phyloP scores from a whole-genome alignment of 2,888 invertebrate genomes.

The Zygothrica quintamaculata region DNA sequence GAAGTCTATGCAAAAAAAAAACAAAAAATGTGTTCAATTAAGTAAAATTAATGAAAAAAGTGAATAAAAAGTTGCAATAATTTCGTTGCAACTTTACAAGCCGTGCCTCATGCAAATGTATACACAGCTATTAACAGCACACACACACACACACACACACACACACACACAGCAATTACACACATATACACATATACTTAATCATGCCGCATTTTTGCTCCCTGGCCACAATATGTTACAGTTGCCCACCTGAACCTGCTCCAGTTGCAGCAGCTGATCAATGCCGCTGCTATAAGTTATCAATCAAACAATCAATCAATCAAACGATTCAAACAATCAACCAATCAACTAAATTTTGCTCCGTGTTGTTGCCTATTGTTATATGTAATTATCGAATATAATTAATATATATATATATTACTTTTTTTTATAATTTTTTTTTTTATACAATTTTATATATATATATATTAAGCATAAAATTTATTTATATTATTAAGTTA shows the following conservation, averaged over 20 bases:
- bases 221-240: slow-evolving; percentile 35
- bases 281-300: background rate
- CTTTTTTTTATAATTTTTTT: slow-evolving; percentile 9
- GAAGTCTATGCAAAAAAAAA: slow-evolving; percentile 17
- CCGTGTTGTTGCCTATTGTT: slow-evolving; percentile 79
- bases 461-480: slow-evolving; percentile 32
- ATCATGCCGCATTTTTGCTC: slow-evolving; percentile 43
- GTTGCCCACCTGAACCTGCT: slow-evolving; percentile 37
- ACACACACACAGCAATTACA: slow-evolving; percentile 14
- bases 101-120: slow-evolving; percentile 60
- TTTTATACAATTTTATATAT: slow-evolving; percentile 22
- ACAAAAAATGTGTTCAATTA: slow-evolving; percentile 51
- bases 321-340: slow-evolving; percentile 43
- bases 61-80: slow-evolving; percentile 15
- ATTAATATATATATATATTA: slow-evolving; percentile 13
- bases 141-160: slow-evolving; percentile 18
- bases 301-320: slow-evolving; percentile 36
- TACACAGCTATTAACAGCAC: slow-evolving; percentile 20
- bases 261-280: slow-evolving; percentile 14
- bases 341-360: slow-evolving; percentile 53
- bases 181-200: slow-evolving; percentile 14
- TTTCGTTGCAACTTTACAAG: slow-evolving; percentile 32
- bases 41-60: no score
- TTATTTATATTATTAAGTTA: slow-evolving; percentile 38
- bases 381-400: slow-evolving; percentile 43